Evolutionary conservation across 2,797 vertebrate genomes (phyloP), one percentile per base, ranked within the genome.

Genomic region (Spinus pinus): DNA sequence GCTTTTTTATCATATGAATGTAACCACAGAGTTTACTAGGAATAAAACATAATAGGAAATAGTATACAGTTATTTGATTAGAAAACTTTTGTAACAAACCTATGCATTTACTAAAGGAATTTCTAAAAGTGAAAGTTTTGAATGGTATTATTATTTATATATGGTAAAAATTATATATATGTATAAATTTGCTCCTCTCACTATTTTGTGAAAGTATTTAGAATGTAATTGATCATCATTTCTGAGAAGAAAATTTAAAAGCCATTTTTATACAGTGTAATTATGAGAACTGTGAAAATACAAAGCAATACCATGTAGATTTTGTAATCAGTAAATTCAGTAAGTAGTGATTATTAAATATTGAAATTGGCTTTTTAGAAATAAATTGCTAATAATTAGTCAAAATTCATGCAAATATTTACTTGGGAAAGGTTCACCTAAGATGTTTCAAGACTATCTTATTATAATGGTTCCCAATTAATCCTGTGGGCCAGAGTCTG

Each of bases 211-310:
- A 65, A 87, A 94, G 90, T 71, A 77, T 82, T 88, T 86, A 92
- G 86, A 94, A 78, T 95, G 84, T 96, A 95, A 95, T 73, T 70
- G 50, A 86, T 61, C 82, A 81, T 88, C 17, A 21, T 93, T 97
- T 97, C 86, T 95, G 74, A 95, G 79, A 88, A 93, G 62, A 96
- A 95, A 93, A 94, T 67, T 93, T 92, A 86, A 95, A 96, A 97
- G 94, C 95, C 81, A 96, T 97, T 96, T 96, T 96, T 73, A 94
- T 95, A 80, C 17, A 20, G 95, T 94, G 54, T 71, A 95, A 77
- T 93, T 91, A 78, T 88, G 73, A 90, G 88, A 97, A 97, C 91
- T 96, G 95, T 96, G 93, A 94, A 93, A 95, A 89, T 89, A 69
- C 53, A 87, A 81, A 95, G 95, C 92, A 97, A 95, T 97, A 96